A percentile compares a stretch with the other conserved stretches of the same genome.
These are phyloP conservation scores for Hippocampus mohnikei DNA, from an alignment of 2,113 vertebrate species.

Conservation along the genomic window DNA sequence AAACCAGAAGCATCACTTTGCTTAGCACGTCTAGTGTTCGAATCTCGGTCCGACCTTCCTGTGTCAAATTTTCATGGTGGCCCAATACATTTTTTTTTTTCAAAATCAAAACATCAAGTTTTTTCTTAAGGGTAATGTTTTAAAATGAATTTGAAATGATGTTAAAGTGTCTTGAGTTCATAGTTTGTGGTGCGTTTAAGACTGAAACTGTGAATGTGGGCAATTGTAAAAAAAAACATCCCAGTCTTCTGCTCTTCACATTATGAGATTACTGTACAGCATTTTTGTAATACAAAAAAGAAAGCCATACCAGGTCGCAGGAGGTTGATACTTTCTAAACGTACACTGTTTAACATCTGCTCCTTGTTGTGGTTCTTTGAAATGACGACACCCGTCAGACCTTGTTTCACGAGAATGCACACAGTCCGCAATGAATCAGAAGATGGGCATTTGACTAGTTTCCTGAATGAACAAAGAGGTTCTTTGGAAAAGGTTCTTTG, in stretches of 20 bases:
- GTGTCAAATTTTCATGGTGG: background rate
- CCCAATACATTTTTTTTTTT: too few species aligned
- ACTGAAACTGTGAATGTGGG: background rate
- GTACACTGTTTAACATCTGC: background rate
- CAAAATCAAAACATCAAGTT: too few species aligned
- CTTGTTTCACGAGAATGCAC: background rate
- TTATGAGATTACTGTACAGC: too few species aligned
- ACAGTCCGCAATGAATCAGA: background rate
- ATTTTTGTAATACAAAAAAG: too few species aligned
- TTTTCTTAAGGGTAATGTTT: too few species aligned
- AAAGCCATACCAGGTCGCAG: background rate
- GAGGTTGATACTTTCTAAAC: background rate
- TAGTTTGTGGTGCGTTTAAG: background rate
- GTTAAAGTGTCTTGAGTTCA: background rate
- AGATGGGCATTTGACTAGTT: background rate
- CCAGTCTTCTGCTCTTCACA: too few species aligned
- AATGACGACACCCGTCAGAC: background rate
- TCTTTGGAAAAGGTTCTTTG: background rate
- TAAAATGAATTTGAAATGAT: too few species aligned
- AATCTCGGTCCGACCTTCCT: background rate
- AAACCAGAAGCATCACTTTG: background rate
- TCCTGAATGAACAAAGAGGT: background rate
- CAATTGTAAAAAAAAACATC: too few species aligned
- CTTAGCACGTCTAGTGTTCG: background rate
- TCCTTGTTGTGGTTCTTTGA: background rate